Percentiles rank a stretch among this genome's conserved stretches.
Evolutionary conservation across 2,888 invertebrate genomes (phyloP).

Genomic region (Napeogenes sylphis): DNA sequence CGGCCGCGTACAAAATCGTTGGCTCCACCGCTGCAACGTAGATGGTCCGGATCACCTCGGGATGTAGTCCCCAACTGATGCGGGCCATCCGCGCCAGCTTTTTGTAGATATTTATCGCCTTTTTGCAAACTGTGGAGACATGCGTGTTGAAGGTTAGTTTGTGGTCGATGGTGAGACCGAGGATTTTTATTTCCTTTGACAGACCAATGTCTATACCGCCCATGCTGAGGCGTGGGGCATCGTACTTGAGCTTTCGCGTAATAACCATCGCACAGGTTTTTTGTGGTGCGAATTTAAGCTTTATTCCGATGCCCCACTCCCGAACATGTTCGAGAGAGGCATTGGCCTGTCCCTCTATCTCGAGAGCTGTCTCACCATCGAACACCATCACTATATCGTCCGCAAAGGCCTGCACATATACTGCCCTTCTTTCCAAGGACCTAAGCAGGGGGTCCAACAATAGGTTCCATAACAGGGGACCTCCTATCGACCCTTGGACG

Average conservation of each 20-base stretch:
- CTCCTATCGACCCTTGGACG: constrained; percentile 25
- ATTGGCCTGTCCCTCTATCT: constrained; percentile 15
- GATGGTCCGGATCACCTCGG: constrained; percentile 18
- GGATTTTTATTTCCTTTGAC: constrained; percentile 9
- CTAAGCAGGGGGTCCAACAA: constrained; percentile 18
- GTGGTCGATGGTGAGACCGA: constrained; percentile 13
- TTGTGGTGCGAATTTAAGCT: constrained; percentile 15
- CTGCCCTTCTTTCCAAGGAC: not conserved
- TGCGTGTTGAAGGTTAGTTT: constrained; percentile 15
- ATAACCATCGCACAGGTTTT: not conserved
- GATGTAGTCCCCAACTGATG: constrained; percentile 20
- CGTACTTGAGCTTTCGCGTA: not conserved
- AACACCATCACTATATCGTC: constrained; percentile 7
- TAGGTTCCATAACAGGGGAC: constrained; percentile 24
- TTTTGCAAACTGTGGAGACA: constrained; percentile 9
- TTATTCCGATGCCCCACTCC: constrained; percentile 14
- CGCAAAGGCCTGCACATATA: not conserved
- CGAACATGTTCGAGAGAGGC: constrained; percentile 8
- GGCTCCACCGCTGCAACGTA: constrained; percentile 25
- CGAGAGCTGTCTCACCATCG: not conserved
- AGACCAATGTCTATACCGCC: constrained; percentile 2
- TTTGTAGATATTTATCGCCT: constrained; percentile 20
- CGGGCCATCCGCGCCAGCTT: constrained; percentile 10
- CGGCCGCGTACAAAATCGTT: constrained; percentile 24
- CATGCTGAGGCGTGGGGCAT: constrained; percentile 13